Conservation (phyloP, 37 sponge, comb jelly and placozoan genomes). For the Dysidea cf. avara region DNA sequence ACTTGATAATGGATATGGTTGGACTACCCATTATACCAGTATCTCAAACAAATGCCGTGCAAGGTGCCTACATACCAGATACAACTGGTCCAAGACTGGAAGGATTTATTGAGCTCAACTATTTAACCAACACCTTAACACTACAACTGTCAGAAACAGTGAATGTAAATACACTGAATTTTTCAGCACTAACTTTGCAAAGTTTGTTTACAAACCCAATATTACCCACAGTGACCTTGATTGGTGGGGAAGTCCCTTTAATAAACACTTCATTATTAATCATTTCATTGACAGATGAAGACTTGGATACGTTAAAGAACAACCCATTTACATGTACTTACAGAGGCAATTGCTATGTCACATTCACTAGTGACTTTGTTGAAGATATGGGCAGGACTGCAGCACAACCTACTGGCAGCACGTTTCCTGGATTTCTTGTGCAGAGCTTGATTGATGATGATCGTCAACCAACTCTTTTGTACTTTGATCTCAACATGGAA, state of each 20-base stretch:
- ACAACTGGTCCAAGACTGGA: slow-evolving; percentile 64
- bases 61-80: slow-evolving; percentile 44
- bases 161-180: slow-evolving; percentile 60
- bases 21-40: slow-evolving; percentile 47
- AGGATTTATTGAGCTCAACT: slow-evolving; percentile 51
- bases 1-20: slow-evolving; percentile 76
- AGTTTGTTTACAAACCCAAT: slow-evolving; percentile 61
- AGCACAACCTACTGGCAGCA: slow-evolving; percentile 24
- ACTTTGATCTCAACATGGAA: slow-evolving; percentile 73
- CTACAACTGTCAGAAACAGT: slow-evolving; percentile 83
- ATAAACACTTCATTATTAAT: slow-evolving; percentile 47
- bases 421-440: slow-evolving; percentile 74
- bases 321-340: slow-evolving; percentile 57
- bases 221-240: slow-evolving; percentile 20
- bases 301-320: slow-evolving; percentile 70
- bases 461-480: slow-evolving; percentile 39
- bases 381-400: slow-evolving; percentile 71
- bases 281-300: slow-evolving; percentile 45
- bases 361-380: slow-evolving; percentile 55
- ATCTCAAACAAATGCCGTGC: slow-evolving; percentile 5
- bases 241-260: slow-evolving; percentile 45
- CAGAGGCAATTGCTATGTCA: slow-evolving; percentile 84
- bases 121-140: slow-evolving; percentile 42
- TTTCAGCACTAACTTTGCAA: slow-evolving; percentile 58
- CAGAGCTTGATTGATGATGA: slow-evolving; percentile 42